Conservation (phyloP, 2,888 invertebrate species). For the Pachymerium ferrugineum region DNA sequence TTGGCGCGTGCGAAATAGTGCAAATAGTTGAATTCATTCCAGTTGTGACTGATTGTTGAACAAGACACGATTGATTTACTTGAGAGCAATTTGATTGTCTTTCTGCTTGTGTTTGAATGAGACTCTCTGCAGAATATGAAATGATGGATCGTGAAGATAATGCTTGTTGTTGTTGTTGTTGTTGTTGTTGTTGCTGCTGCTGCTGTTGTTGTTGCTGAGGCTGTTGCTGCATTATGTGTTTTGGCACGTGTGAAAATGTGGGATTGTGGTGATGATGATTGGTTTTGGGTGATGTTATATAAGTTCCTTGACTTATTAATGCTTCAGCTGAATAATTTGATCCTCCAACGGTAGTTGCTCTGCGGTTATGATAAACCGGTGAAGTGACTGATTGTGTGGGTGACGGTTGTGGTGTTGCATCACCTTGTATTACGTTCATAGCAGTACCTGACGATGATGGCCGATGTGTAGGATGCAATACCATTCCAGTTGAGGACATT, state of each 20-base stretch:
- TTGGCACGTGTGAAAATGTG: neutral
- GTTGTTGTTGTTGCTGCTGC: neutral
- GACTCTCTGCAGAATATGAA: slow-evolving; percentile 37
- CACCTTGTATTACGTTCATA: neutral
- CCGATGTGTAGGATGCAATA: neutral
- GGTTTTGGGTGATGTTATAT: neutral
- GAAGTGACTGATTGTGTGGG: neutral
- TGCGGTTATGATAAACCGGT: slow-evolving; percentile 1
- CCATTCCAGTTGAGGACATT: neutral
- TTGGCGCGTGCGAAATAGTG: neutral
- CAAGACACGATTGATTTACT: slow-evolving; percentile 3
- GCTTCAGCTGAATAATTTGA: slow-evolving; percentile 29
- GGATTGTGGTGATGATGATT: neutral
- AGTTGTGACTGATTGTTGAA: neutral
- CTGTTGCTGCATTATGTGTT: neutral
- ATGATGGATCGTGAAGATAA: slow-evolving; percentile 30
- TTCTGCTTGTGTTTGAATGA: slow-evolving; percentile 33
- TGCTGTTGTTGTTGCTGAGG: slow-evolving; percentile 15
- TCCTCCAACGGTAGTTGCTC: neutral
- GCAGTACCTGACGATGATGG: neutral
- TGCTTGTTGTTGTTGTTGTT: neutral
- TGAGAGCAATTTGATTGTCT: slow-evolving; percentile 33
- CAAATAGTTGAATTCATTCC: neutral
- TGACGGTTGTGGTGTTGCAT: neutral
- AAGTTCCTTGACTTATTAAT: neutral